Conservation (phyloP, 2,113 vertebrate species). For the Mustela lutreola region DNA sequence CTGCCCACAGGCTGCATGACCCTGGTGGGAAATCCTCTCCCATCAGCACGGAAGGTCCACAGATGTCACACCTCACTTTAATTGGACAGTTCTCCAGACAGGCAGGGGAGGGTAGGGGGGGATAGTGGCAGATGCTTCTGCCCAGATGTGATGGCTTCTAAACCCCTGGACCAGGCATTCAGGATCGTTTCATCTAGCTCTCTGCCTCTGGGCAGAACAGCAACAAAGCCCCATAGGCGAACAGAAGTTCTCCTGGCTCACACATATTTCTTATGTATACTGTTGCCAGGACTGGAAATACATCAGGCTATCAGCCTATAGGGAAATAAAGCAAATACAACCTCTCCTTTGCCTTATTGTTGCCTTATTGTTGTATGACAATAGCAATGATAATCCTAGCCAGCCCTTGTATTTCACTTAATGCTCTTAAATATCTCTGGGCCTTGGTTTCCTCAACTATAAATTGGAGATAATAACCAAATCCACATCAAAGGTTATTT, state of each 20-base stretch:
- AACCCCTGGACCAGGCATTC: not conserved
- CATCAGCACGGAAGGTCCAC: not conserved
- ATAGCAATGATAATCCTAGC: not conserved
- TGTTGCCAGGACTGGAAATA: not conserved
- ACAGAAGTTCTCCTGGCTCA: not conserved
- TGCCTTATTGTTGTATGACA: not conserved
- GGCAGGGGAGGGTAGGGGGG: not conserved
- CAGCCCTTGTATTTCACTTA: not conserved
- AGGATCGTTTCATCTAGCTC: not conserved
- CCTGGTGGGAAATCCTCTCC: not conserved
- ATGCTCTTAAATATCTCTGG: not conserved
- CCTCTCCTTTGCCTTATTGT: not conserved
- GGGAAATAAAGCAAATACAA: constrained; percentile 3
- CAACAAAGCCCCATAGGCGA: not conserved
- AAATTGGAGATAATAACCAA: not conserved
- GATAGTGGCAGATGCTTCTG: not conserved
- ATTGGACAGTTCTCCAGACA: not conserved
- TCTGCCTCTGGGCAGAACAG: not conserved
- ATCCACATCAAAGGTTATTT: not conserved
- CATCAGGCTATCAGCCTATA: not conserved
- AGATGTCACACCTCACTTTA: not conserved
- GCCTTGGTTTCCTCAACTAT: not conserved
- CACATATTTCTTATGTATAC: not conserved
- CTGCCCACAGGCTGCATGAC: not conserved
- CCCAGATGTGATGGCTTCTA: not conserved